A percentile compares a stretch with the other conserved stretches of the same genome.
Evolutionary conservation across 2,797 vertebrate genomes (phyloP).

Genomic region (Rhyacichthys aspro): DNA sequence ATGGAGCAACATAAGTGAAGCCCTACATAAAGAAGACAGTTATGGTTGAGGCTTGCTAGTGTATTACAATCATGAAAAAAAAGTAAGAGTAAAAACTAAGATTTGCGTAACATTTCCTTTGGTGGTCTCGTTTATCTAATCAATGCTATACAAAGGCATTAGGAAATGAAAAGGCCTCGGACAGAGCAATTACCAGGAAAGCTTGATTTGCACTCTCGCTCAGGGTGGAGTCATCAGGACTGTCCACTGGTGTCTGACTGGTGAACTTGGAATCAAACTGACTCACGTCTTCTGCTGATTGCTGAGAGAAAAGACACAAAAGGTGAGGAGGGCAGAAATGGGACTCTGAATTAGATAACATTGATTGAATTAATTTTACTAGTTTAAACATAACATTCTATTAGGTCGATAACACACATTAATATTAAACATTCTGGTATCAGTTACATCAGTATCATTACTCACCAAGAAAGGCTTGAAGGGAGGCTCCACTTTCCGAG

Average conservation of each 20-base stretch:
- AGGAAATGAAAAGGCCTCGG: too few relatives aligned
- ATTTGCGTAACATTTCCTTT: neutral
- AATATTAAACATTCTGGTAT: too few relatives aligned
- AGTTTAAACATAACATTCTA: neutral
- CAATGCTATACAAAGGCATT: too few relatives aligned
- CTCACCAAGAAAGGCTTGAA: constrained; percentile 96
- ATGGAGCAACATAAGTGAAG: constrained; percentile 98
- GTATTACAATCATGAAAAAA: neutral
- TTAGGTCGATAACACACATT: too few relatives aligned
- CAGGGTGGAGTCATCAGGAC: constrained; percentile 98
- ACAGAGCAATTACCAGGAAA: constrained; percentile 86
- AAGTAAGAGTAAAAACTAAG: neutral
- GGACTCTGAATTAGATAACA: neutral
- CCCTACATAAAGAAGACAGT: constrained; percentile 76
- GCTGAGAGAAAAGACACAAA: constrained; percentile 73
- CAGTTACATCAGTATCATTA: constrained; percentile 24
- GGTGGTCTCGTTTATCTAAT: neutral
- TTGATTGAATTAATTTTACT: neutral
- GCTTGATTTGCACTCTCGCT: constrained; percentile 99
- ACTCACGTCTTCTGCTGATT: constrained; percentile 99
- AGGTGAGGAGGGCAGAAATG: constrained; percentile 12
- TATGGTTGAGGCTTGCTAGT: neutral
- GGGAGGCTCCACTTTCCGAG: constrained; percentile 95
- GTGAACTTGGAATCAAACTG: constrained; percentile 99
- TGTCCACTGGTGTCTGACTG: constrained; percentile 98